Base-by-base conservation (phyloP, 2,797 vertebrate genomes). In the Podargus strigoides region DNA sequence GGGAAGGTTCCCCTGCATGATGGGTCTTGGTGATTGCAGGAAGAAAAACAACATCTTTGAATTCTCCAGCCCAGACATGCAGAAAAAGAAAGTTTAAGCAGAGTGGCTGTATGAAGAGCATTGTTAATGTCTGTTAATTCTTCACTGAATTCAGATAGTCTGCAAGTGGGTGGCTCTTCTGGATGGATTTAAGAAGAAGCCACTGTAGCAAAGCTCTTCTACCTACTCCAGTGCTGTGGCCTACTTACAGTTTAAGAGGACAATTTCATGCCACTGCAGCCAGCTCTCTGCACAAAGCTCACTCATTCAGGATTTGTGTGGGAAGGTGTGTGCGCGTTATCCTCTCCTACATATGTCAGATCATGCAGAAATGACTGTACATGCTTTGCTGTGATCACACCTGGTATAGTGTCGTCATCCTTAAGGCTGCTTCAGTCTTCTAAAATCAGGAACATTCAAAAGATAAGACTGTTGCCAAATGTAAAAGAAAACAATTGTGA, bases 161-260 rank as follows among this genome's bases (percentile, higher is more conserved):
- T 85, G 32, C 41, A 59, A 36, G 55, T 89, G 68, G 56, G 64
- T 0, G 3, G 52, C 27, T 89, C 24, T 67, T 93, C 34, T 49
- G 41, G 37, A 15, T 70, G 32, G 32, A 47, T 87, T 39, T 70
- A 64, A 75, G 62, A 67, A 41, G 78, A 72, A 63, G 24, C 8
- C 6, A 4, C 53, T 68, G 1, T 15, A 50, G 28, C 44, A 79
- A 73, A 87, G 37, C 50, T 70, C 12, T 87, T 67, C 44, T 90
- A 7, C 32, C 41, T 83, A 13, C 68, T 74, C 47, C 41, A 62
- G 30, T 81, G 32, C 68, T 74, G 72, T 93, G 85, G 30, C 79
- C 91, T 95, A 87, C 78, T 95, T 93, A 77, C 9, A 85, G 64
- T n/a, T 67, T 77, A 28, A 70, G 56, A 85, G 52, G 37, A 93